These are phyloP conservation scores for Drosophila chauvacae DNA, from an alignment of 1,140 invertebrate genomes.

Conservation along the genomic window DNA sequence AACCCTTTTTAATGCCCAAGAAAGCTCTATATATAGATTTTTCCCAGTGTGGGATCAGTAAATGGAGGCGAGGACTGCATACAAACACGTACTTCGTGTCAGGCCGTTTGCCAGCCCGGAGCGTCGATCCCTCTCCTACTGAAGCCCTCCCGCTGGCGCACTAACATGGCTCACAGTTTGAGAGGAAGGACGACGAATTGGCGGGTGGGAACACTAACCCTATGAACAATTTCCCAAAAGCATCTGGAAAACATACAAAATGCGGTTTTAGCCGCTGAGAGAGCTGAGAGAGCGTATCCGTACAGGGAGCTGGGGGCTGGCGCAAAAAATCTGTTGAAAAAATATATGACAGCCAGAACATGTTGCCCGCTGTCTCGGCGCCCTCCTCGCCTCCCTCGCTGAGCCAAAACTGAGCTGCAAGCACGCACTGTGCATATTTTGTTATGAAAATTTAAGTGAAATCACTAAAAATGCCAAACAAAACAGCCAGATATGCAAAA, in stretches of 20 bases:
- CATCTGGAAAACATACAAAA: constrained; percentile 79
- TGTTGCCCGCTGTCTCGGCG: constrained; percentile 14
- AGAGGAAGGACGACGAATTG: constrained; percentile 16
- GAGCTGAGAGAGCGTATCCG: constrained; percentile 60
- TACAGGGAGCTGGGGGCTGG: constrained; percentile 12
- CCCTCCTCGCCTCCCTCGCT: background rate
- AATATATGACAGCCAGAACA: constrained; percentile 77
- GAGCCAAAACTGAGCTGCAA: constrained; percentile 62
- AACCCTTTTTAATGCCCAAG: too few species aligned
- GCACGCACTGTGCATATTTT: constrained; percentile 79
- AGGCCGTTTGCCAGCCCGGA: constrained; percentile 51
- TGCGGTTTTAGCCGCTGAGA: constrained; percentile 73
- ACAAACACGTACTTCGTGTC: constrained; percentile 72
- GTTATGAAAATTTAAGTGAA: constrained; percentile 83
- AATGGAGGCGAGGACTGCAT: constrained; percentile 49
- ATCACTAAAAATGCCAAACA: constrained; percentile 82
- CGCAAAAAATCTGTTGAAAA: constrained; percentile 70
- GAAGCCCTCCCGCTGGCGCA: constrained; percentile 12
- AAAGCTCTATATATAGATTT: background rate
- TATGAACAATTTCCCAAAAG: constrained; percentile 75
- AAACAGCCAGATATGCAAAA: constrained; percentile 73
- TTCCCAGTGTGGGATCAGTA: constrained; percentile 24
- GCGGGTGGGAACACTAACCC: constrained; percentile 64
- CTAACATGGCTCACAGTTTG: constrained; percentile 37
- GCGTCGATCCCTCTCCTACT: constrained; percentile 15